A percentile compares a stretch with the other conserved stretches of the same genome.
phyloP scores from a whole-genome alignment of 2,113 vertebrate species.

The Seriola rivoliana region DNA sequence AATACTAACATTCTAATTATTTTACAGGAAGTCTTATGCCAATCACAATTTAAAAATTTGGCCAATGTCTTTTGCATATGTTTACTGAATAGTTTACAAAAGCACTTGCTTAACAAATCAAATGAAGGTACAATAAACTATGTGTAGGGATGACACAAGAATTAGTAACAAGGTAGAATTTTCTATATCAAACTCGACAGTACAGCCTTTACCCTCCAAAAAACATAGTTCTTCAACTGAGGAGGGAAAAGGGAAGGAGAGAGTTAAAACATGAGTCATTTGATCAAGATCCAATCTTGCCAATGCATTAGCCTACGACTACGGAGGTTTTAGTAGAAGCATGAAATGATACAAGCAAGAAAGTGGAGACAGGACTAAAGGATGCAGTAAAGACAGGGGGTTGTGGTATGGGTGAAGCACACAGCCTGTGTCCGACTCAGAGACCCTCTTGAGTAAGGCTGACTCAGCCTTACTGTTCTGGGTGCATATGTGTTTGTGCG shows the following conservation, averaged over 20 bases:
- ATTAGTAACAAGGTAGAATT: background rate
- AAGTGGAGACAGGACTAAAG: slow-evolving; percentile 40
- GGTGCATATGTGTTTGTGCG: slow-evolving; percentile 22
- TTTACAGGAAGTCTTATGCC: background rate
- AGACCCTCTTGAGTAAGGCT: slow-evolving; percentile 66
- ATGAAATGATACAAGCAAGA: slow-evolving; percentile 33
- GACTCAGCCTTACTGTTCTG: slow-evolving; percentile 65
- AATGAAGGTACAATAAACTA: background rate
- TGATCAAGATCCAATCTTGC: slow-evolving; percentile 8
- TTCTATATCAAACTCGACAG: background rate
- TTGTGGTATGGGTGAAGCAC: slow-evolving; percentile 41
- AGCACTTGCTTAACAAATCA: background rate
- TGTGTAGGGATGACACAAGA: background rate
- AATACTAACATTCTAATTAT: background rate
- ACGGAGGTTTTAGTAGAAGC: background rate
- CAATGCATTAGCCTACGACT: background rate
- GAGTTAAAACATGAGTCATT: slow-evolving; percentile 17
- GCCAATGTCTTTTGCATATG: background rate
- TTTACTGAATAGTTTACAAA: background rate
- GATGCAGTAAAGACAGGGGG: slow-evolving; percentile 32
- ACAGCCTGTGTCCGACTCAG: slow-evolving; percentile 37
- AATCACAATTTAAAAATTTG: background rate
- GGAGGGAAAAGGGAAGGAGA: background rate
- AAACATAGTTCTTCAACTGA: background rate
- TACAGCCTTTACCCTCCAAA: too few relatives aligned